These are phyloP conservation scores for Physeter macrocephalus DNA, from an alignment of 2,113 vertebrate genomes.

Conservation along the genomic window DNA sequence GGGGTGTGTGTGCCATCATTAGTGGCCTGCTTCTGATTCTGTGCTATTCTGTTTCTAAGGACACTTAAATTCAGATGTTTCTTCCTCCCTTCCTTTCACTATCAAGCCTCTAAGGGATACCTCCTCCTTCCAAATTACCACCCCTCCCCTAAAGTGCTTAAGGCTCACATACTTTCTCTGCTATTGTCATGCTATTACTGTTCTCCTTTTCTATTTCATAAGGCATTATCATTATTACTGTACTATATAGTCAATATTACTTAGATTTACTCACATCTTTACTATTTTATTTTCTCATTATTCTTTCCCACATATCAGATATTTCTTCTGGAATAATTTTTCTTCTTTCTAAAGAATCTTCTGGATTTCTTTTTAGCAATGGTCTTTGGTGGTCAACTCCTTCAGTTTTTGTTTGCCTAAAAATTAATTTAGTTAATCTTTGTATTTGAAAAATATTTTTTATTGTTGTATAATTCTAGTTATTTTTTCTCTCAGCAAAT, in stretches of 20 bases:
- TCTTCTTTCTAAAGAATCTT: background rate
- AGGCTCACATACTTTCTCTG: background rate
- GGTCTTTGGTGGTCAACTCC: background rate
- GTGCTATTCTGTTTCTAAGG: background rate
- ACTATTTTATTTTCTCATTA: background rate
- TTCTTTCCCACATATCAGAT: background rate
- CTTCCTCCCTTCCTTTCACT: background rate
- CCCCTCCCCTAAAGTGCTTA: background rate
- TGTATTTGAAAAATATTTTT: background rate
- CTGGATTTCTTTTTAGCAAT: background rate
- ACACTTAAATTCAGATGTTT: background rate
- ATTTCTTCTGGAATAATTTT: background rate
- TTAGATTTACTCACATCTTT: background rate
- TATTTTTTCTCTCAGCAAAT: background rate
- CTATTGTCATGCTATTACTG: background rate
- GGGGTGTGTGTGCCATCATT: rapidly evolving
- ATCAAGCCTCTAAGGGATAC: background rate
- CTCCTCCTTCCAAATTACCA: background rate
- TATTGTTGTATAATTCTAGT: background rate
- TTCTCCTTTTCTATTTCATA: background rate
- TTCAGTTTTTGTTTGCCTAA: background rate
- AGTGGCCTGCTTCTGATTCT: background rate
- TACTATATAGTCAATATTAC: background rate
- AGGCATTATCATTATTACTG: background rate
- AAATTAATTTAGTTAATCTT: background rate